Base-by-base conservation (phyloP, 2,797 vertebrate genomes). In the Calcarius lapponicus region DNA sequence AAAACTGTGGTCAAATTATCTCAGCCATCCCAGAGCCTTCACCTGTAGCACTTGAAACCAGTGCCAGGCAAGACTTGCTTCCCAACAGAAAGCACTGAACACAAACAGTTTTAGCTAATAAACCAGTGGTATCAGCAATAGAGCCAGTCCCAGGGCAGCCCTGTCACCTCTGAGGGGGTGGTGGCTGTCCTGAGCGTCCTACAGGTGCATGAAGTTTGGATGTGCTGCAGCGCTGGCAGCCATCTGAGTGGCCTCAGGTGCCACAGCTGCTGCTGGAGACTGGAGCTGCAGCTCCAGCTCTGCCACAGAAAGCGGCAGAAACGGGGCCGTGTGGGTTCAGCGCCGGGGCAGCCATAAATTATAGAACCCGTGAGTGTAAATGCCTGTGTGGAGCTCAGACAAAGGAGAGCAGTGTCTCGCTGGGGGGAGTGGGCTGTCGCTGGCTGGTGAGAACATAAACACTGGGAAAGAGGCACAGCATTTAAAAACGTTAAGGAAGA, bases 301-400 rank as follows among this genome's bases (percentile, higher is more conserved):
- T n/a, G 56, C 74, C 88, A 34, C 0, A 0, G 86, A 20, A 25
- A 57, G 51, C 5, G 0, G 86, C 84, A 85, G 84, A 31, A 80
- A 80, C 0, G 1, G 57, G 61, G 61, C 92, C 2, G 1, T 0
- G 1, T 0, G 45, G 53, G 91, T 94, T 96, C 95, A 96, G 65
- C 17, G 0, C 50, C 13, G 2, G 93, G 88, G 88, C 95, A 95
- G 84, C 8, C 17, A 92, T 93, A 92, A 96, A 94, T 94, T 90
- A 75, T 34, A 40, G 64, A 90, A 34, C 3, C 22, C 11, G 0
- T 11, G 81, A 89, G 75, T 3, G 38, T 5, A 12, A 90, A 69
- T 38, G 91, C 75, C 64, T 66, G 45, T 26, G 50, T 16, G 73
- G 72, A 20, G 8, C 8, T 71, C 79, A 87, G 67, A 95, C 95